Base-by-base conservation (phyloP, 2,797 vertebrate genomes). In the Amphiprion clarkii region DNA sequence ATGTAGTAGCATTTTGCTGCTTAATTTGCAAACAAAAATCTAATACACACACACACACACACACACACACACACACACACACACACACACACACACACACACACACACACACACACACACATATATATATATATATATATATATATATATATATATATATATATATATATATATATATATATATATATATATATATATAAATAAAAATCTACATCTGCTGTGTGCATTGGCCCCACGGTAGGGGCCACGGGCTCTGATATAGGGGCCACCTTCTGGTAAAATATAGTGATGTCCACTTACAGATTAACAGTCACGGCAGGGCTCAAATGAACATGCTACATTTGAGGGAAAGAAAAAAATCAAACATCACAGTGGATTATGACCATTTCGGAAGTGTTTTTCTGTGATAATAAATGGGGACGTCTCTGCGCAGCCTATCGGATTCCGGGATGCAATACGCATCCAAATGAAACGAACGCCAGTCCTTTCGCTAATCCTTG, bases 401-500 rank as follows among this genome's bases (percentile, higher is more conserved):
- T 88, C 84, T 81, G 76, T 86, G 81, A 80, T 88, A 81, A 91
- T 88, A 89, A 91, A 92, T 87, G 89, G 88, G 88, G 89, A 91
- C 81, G 87, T 93, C 82, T 92, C 89, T 89, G 78, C 78, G 65
- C 89, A 95, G 93, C 88, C 94, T 91, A 92, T 91, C 87, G 48
- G 69, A 95, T 95, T 96, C 92, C 87, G 91, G 96, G 94, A 96
- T 95, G 94, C 94, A 96, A 93, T 96, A 96, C 95, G 96, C 96
- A 90, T 95, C 94, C 94, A 95, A 95, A 96, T 95, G 95, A 96
- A 96, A 94, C 95, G 93, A 96, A 94, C 94, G 93, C 90, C 94
- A 95, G 95, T 95, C 93, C 94, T 93, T 93, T 94, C 94, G 75
- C 92, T 96, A 99, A 99, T 99, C 98, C 97, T 93, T 86, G 92